A percentile compares a stretch with the other conserved stretches of the same genome.
Evolutionary conservation across 1,140 invertebrate genomes (phyloP).

Genomic region (Holcopasites calliopsidis): DNA sequence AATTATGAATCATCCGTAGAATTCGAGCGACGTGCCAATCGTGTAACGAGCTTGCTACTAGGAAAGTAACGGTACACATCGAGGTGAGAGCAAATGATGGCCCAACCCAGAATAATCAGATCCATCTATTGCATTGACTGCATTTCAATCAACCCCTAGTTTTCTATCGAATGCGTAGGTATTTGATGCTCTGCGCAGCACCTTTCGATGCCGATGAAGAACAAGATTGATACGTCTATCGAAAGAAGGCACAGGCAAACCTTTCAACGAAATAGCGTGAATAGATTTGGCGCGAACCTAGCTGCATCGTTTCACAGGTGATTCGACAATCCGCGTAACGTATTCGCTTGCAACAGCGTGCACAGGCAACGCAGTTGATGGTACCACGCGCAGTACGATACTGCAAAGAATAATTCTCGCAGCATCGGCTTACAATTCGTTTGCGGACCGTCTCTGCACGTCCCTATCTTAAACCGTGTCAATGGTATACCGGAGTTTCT

Average conservation of each 20-base stretch:
- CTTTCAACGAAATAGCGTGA: not conserved
- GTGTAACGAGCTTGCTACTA: conserved; percentile 53
- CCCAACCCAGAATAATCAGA: conserved; percentile 59
- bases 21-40: conserved; percentile 67
- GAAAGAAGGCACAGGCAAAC: conserved; percentile 4
- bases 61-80: conserved; percentile 72
- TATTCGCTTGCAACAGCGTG: conserved; percentile 1
- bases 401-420: conserved; percentile 32
- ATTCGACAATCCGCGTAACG: conserved; percentile 16
- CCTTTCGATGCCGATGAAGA: conserved; percentile 65
- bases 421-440: conserved; percentile 5
- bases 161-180: conserved; percentile 54
- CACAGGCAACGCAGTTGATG: conserved; percentile 12
- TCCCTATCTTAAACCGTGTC: not conserved
- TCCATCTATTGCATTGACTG: conserved; percentile 65
- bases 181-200: conserved; percentile 42
- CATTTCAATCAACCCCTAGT: conserved; percentile 66
- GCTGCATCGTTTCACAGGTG: not conserved
- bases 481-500: conserved; percentile 2
- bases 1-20: conserved; percentile 18
- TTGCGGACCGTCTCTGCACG: not conserved
- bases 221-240: conserved; percentile 65
- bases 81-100: conserved; percentile 68
- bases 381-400: conserved; percentile 10
- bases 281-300: not conserved